Percentiles rank a stretch among this genome's conserved stretches.
Evolutionary conservation across 2,797 vertebrate genomes (phyloP).

Genomic region (Thripadectes ignobilis): DNA sequence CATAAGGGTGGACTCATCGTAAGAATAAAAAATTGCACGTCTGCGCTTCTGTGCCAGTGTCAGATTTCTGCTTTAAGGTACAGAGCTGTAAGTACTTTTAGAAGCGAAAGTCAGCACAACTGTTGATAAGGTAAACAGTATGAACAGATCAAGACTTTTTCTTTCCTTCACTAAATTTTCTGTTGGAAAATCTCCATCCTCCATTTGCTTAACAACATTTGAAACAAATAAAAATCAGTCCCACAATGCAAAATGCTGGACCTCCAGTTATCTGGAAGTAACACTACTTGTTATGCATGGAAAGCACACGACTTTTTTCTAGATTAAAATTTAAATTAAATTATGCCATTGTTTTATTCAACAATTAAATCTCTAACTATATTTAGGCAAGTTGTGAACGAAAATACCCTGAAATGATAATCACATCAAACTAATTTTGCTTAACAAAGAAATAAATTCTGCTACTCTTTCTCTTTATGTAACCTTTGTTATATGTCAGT

Average conservation of each 20-base stretch:
- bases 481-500: not conserved
- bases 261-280: not conserved
- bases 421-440: not conserved
- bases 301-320: not conserved
- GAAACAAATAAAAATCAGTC: not conserved
- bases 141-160: not conserved
- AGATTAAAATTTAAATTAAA: not conserved
- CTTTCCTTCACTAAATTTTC: not conserved
- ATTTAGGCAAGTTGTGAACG: not conserved
- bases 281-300: not conserved
- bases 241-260: not conserved
- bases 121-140: not conserved
- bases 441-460: not conserved
- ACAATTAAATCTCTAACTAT: not conserved
- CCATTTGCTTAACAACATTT: not conserved
- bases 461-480: not conserved
- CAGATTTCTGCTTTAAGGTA: not conserved
- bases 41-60: accelerated
- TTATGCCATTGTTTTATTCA: not conserved
- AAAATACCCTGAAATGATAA: not conserved
- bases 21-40: not conserved
- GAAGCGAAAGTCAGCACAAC: not conserved
- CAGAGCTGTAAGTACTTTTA: not conserved
- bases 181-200: not conserved
- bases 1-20: accelerated